These are phyloP conservation scores for Galago senegalensis DNA, from an alignment of 2,797 vertebrate genomes.

Conservation along the genomic window DNA sequence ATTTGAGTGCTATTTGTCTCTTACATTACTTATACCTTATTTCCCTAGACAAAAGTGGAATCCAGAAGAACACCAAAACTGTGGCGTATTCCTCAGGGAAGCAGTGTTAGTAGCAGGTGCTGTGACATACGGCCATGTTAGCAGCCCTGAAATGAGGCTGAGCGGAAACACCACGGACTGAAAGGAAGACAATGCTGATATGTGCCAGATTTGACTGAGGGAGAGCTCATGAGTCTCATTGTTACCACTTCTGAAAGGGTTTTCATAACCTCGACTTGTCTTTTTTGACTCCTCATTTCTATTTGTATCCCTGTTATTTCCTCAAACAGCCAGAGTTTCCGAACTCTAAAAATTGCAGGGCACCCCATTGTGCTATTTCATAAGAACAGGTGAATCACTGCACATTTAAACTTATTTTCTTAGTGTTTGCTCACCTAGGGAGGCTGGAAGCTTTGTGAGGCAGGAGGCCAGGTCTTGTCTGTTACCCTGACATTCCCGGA, in stretches of 20 bases:
- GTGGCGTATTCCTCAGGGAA: background rate
- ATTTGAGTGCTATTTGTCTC: background rate
- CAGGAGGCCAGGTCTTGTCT: fast-evolving
- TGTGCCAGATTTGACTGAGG: background rate
- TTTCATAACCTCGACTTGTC: background rate
- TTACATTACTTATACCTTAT: background rate
- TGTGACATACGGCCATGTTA: background rate
- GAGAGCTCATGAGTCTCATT: background rate
- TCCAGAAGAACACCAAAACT: background rate
- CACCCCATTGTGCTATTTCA: background rate
- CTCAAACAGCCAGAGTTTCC: background rate
- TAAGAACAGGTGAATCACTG: background rate
- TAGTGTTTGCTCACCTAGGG: background rate
- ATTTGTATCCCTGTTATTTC: background rate
- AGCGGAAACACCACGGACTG: background rate
- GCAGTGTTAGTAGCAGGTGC: background rate
- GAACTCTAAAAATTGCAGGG: fast-evolving
- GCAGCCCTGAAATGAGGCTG: background rate
- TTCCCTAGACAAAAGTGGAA: background rate
- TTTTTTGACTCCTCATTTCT: background rate
- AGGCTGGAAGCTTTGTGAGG: background rate
- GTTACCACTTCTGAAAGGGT: background rate
- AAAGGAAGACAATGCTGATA: background rate
- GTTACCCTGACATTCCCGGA: background rate
- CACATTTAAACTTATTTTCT: background rate